Conservation (phyloP, 2,113 vertebrate genomes). For the Xiphias gladius region DNA sequence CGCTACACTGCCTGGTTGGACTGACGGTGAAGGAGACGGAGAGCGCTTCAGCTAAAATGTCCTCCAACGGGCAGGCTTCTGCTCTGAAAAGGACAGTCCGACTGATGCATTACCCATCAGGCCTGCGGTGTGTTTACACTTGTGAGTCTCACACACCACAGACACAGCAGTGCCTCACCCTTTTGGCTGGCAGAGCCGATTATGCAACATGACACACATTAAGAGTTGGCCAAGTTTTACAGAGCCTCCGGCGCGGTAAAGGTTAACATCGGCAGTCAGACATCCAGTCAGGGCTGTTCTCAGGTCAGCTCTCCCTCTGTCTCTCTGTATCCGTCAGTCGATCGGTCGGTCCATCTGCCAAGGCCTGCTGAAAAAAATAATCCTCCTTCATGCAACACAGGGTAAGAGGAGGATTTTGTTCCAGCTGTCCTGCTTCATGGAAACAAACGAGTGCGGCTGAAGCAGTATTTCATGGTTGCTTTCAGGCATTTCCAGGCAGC, state of each 20-base stretch:
- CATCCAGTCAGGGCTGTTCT: conserved; percentile 13
- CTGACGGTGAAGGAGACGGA: conserved; percentile 2
- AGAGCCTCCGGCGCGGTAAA: conserved; percentile 44
- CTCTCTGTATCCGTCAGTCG: conserved; percentile 34
- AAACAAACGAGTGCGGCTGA: conserved; percentile 44
- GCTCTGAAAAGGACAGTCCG: conserved; percentile 16
- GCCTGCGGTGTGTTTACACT: conserved; percentile 47
- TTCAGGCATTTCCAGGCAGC: conserved; percentile 38
- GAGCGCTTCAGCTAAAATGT: background rate
- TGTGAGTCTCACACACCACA: conserved; percentile 12
- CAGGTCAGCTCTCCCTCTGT: conserved; percentile 49
- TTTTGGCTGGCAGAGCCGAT: conserved; percentile 49
- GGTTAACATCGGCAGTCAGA: conserved; percentile 47
- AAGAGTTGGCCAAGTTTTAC: conserved; percentile 25
- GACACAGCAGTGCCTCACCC: conserved; percentile 43
- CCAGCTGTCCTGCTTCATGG: conserved; percentile 53
- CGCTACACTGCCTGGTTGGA: background rate
- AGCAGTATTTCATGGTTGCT: conserved; percentile 47
- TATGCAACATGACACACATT: conserved; percentile 66
- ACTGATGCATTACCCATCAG: conserved; percentile 51
- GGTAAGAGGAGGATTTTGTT: conserved; percentile 44
- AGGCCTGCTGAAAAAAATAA: conserved; percentile 19
- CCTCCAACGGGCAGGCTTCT: background rate
- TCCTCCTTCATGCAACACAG: conserved; percentile 50
- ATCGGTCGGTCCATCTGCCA: conserved; percentile 23